Evolutionary conservation across 2,888 invertebrate species (phyloP).

Genomic region (Acrocyrtus sp.): DNA sequence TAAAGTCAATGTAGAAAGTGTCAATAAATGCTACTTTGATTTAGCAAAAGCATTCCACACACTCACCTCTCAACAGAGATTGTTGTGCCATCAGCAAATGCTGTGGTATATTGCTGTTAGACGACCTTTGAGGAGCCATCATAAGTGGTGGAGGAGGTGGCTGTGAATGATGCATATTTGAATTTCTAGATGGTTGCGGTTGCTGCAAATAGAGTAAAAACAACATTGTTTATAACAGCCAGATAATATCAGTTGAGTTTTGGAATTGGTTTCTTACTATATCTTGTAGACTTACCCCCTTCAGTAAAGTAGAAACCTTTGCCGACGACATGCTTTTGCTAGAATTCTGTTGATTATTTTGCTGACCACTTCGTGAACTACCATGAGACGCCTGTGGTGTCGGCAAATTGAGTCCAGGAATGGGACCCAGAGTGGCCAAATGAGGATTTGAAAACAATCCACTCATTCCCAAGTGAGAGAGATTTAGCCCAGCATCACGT

Average conservation of each 20-base stretch:
- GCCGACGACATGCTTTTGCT: conserved; percentile 63
- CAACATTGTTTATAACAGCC: no score
- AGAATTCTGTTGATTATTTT: conserved; percentile 56
- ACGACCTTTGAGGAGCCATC: conserved; percentile 69
- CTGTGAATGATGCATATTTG: conserved; percentile 65
- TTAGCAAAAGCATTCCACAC: no score
- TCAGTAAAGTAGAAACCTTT: conserved; percentile 67
- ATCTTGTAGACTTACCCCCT: conserved; percentile 65
- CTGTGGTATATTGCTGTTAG: conserved; percentile 68
- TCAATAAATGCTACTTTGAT: no score
- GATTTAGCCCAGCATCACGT: conserved; percentile 47
- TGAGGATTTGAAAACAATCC: conserved; percentile 57
- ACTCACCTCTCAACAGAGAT: conserved; percentile 67
- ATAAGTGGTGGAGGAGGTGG: conserved; percentile 70
- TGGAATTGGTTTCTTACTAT: background rate
- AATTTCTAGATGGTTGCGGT: conserved; percentile 69
- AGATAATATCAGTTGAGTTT: background rate
- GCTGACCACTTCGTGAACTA: conserved; percentile 46
- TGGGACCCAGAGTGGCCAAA: conserved; percentile 64
- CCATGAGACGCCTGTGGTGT: conserved; percentile 43
- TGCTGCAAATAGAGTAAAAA: conserved; percentile 67
- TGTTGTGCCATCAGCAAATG: conserved; percentile 69
- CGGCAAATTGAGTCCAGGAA: conserved; percentile 54
- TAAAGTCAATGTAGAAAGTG: no score
- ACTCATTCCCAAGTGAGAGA: conserved; percentile 57